Percentiles rank a stretch among this genome's conserved stretches.
phyloP scores from a whole-genome alignment of 1,140 invertebrate species.

The Polypedilum pembai region DNA sequence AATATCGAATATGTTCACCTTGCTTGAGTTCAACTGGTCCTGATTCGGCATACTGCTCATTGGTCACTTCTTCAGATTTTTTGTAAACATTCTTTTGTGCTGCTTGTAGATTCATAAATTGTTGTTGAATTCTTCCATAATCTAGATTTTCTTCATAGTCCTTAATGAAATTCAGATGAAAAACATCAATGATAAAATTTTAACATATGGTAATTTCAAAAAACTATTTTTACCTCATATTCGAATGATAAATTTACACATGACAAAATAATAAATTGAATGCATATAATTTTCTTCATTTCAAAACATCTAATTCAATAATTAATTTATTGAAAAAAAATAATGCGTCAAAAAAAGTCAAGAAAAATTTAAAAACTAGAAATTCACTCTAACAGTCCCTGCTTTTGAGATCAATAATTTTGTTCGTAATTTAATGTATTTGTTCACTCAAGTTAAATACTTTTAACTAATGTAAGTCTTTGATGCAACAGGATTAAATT shows the following conservation, averaged over 20 bases:
- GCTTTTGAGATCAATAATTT: not conserved
- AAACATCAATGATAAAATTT: not conserved
- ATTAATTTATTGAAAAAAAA: not conserved
- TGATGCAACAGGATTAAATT: no score
- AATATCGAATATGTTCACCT: not conserved
- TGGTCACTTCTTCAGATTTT: not conserved
- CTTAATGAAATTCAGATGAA: not conserved
- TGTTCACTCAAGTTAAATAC: no score
- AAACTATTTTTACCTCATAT: not conserved
- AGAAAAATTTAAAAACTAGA: not conserved
- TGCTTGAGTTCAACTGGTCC: not conserved
- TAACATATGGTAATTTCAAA: conserved; percentile 9
- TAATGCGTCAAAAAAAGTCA: not conserved
- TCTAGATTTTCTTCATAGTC: not conserved
- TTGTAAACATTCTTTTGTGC: not conserved
- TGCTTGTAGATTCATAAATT: not conserved
- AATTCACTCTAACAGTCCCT: not conserved
- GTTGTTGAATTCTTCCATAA: not conserved
- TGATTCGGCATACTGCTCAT: not conserved
- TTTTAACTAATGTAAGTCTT: no score
- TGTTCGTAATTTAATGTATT: not conserved
- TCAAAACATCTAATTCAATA: not conserved
- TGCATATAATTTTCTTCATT: not conserved
- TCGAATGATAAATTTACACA: not conserved
- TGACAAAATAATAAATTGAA: not conserved